Evolutionary conservation across 2,797 vertebrate genomes (phyloP), one percentile per base, ranked within the genome.

Genomic region (Euphonia xanthogaster): DNA sequence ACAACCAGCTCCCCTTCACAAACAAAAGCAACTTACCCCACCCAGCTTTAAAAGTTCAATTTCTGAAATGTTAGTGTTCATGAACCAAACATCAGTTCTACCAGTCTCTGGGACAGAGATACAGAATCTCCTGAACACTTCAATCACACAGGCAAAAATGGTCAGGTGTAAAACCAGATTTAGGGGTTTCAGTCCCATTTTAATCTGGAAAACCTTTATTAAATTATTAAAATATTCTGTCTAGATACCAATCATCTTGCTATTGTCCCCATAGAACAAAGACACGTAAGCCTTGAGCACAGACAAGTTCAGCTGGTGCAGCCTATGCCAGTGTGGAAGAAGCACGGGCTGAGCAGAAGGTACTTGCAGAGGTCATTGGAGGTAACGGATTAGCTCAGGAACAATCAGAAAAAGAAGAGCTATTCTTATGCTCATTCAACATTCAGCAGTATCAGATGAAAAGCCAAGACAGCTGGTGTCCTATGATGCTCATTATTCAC

Each of bases 381-480:
- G 94, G 96, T 88, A 94, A 86, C 21, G 3, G 87, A 86, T 91
- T 51, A 94, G 82, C 85, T 88, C 79, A 78, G 71, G 73, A 91
- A 39, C 50, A 90, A 87, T 14, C 55, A 79, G 67, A 42, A 89
- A 85, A 71, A 63, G 71, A 86, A 93, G 33, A 95, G 80, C 92
- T 96, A 88, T 95, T 96, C 86, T 93, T 85, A 71, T 18, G 44
- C 42, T 80, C 84, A 82, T 94, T 97, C 90, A 87, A 61, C 95
- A 93, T 94, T 96, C 88, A 85, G 67, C 84, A 96, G 78, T 51
- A 85, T 83, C 57, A 93, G 88, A 89, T 68, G 90, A 96, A 92
- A 94, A 95, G 77, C 71, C 80, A 87, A 92, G 94, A 74, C 71
- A 91, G 90, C 75, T 95, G 88, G 83, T 83, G 88, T 91, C 86